Evolutionary conservation across 2,113 vertebrate species (phyloP).

Genomic region (Nipponia nippon): DNA sequence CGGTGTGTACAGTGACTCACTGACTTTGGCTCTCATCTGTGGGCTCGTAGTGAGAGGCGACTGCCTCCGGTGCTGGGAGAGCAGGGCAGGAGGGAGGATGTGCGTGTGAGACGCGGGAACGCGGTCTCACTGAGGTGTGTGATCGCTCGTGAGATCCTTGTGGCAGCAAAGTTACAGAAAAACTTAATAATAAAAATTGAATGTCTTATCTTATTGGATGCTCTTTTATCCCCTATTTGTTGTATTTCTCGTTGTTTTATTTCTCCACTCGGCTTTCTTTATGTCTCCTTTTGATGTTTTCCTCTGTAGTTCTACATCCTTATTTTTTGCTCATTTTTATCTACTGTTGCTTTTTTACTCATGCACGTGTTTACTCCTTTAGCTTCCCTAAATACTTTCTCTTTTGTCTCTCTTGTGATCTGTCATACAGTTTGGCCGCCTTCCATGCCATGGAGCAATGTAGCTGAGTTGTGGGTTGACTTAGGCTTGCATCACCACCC

Average conservation of each 20-base stretch:
- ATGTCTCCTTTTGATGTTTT: background rate
- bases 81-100: background rate
- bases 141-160: background rate
- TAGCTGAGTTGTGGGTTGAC: background rate
- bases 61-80: background rate
- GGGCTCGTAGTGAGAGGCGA: background rate
- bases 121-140: background rate
- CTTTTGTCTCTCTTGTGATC: background rate
- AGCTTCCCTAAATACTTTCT: background rate
- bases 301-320: background rate
- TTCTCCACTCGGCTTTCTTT: background rate
- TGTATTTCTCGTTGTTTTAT: background rate
- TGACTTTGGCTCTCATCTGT: background rate
- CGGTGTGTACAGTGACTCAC: background rate
- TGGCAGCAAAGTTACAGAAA: background rate
- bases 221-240: background rate
- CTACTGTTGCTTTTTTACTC: background rate
- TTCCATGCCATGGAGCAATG: background rate
- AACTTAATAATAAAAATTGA: background rate
- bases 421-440: background rate
- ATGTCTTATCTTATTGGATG: background rate
- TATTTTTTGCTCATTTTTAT: background rate
- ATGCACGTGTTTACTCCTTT: background rate
- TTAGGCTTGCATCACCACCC: background rate
- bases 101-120: accelerated